Evolutionary conservation across 1,140 invertebrate genomes (phyloP), one percentile per base, ranked within the genome.

Genomic region (Cydia pomonella): DNA sequence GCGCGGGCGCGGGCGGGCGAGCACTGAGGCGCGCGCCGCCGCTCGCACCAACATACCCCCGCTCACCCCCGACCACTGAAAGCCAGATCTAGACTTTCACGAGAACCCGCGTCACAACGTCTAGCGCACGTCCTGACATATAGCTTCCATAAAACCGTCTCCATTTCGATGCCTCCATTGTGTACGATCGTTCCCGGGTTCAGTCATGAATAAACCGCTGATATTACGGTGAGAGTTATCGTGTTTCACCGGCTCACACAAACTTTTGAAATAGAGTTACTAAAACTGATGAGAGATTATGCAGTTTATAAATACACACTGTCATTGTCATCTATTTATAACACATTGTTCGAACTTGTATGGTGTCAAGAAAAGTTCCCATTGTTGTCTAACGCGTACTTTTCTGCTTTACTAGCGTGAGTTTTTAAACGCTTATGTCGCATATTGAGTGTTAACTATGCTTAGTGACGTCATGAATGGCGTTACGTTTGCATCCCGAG

Each of bases 11-110:
- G 88, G 85, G 85, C 87, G 85, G 87, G 83, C 84, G 85, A 79
- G 85, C 87, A 88, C 90, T 91, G 89, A 90, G 80, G 87, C 89
- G 86, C 89, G 86, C 87, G 83, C 87, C 87, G 87, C 84, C 72
- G 72, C 29, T 41, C 64, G 76, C 77, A 63, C 73, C 76, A 71
- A 72, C 73, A 64, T 73, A 74, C 79, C 76, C 73, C 82, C 83
- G 79, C 85, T 79, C 80, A 81, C 79, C 80, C 76, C 66, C 73
- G 66, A 73, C 53, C 69, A 64, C 80, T 75, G 47, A 73, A 75
- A 74, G 41, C 78, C 74, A 74, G 75, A 87, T 80, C 79, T 87
- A 85, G 85, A 89, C 83, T 85, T 83, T 77, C 83, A 80, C 77
- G 76, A 79, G 73, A 79, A 62, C 73, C 76, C 76, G 76, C 41